These are phyloP conservation scores for Carollia perspicillata DNA, from an alignment of 2,113 vertebrate genomes.

Conservation along the genomic window DNA sequence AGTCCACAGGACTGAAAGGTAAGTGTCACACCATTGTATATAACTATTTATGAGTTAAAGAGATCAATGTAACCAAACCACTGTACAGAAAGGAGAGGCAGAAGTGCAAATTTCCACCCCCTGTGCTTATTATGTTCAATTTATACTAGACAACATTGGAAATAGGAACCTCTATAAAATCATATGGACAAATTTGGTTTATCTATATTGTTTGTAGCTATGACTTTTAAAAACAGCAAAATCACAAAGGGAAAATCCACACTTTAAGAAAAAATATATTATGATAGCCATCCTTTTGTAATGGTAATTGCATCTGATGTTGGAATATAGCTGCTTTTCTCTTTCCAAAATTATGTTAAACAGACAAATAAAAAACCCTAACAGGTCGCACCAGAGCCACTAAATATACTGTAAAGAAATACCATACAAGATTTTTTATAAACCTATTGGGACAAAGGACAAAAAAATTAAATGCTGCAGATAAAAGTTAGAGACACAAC, in stretches of 20 bases:
- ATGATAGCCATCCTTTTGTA: neutral
- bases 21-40: neutral
- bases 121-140: neutral
- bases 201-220: neutral
- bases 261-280: neutral
- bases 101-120: neutral
- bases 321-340: neutral
- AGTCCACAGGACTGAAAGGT: neutral
- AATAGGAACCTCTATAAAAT: neutral
- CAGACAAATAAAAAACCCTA: neutral
- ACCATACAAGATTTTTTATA: neutral
- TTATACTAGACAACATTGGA: neutral
- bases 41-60: neutral
- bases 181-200: neutral
- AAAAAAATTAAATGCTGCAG: neutral
- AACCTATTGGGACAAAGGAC: neutral
- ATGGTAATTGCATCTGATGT: neutral
- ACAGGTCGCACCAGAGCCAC: neutral
- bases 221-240: neutral
- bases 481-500: neutral
- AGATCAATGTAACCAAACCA: neutral
- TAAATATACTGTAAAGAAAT: conserved; percentile 10
- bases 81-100: neutral
- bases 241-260: neutral
- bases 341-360: neutral